These are phyloP conservation scores for Etheostoma perlongum DNA, from an alignment of 2,797 vertebrate species.

Conservation along the genomic window DNA sequence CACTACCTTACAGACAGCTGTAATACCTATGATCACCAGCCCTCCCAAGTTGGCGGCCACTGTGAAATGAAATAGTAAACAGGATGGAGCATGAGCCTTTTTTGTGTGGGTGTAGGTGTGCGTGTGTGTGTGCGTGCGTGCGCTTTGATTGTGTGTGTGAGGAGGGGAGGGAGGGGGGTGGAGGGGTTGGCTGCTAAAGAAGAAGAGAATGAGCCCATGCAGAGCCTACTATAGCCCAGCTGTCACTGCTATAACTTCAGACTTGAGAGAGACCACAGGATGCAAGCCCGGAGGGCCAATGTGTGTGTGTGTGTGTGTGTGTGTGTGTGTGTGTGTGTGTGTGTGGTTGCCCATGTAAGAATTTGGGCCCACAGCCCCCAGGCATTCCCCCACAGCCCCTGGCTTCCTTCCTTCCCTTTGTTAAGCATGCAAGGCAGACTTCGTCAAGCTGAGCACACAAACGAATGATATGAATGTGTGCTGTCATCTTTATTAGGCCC, in stretches of 20 bases:
- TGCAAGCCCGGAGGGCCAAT: constrained; percentile 67
- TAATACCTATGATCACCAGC: constrained; percentile 71
- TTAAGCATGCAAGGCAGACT: constrained; percentile 81
- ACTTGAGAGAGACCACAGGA: constrained; percentile 73
- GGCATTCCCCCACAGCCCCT: constrained; percentile 73
- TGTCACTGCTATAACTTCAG: constrained; percentile 80
- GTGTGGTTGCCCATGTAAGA: constrained; percentile 28
- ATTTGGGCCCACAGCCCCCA: constrained; percentile 60
- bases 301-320: constrained; percentile 51
- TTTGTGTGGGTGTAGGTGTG: constrained; percentile 25
- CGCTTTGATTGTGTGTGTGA: constrained; percentile 3
- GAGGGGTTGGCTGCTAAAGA: constrained; percentile 47
- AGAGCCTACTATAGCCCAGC: constrained; percentile 78
- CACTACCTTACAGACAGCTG: constrained; percentile 69
- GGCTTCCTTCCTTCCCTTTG: constrained; percentile 88
- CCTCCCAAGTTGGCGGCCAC: constrained; percentile 79
- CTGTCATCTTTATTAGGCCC: constrained; percentile 83
- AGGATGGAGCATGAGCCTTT: constrained; percentile 79
- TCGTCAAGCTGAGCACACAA: constrained; percentile 88
- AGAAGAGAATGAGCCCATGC: constrained; percentile 73
- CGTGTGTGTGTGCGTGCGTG: constrained; percentile 27
- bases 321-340: constrained; percentile 42
- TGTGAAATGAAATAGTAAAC: constrained; percentile 87
- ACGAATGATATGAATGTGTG: constrained; percentile 86
- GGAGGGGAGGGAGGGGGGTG: neutral